A percentile compares a stretch with the other conserved stretches of the same genome.
Conservation (phyloP, 2,113 vertebrate species). For the Myrmophylax atrothorax region DNA sequence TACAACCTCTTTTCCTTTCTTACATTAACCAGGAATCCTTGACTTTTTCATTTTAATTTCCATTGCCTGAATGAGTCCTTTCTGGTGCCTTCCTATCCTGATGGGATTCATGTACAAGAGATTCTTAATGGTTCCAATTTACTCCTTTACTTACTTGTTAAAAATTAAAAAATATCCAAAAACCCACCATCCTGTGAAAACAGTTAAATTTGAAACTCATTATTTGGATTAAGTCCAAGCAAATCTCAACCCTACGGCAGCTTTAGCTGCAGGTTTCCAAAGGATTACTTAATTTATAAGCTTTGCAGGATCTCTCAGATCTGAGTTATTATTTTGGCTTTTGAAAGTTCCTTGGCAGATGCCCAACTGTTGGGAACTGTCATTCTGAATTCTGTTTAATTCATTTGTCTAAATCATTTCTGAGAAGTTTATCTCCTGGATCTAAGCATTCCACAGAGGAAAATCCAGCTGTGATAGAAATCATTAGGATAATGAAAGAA, state of each 20-base stretch:
- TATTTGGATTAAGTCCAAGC: conserved; percentile 29
- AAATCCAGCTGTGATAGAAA: conserved; percentile 32
- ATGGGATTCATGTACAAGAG: not conserved
- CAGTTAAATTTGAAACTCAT: conserved; percentile 25
- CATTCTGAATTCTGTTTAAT: conserved; percentile 26
- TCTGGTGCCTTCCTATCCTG: not conserved
- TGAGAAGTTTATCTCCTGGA: not conserved
- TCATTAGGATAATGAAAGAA: conserved; percentile 6
- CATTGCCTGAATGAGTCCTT: not conserved
- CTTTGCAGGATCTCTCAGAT: conserved; percentile 35
- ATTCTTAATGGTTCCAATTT: not conserved
- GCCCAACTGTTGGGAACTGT: conserved; percentile 8
- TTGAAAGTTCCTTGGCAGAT: conserved; percentile 38
- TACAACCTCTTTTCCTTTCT: not conserved
- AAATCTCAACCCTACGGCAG: conserved; percentile 22
- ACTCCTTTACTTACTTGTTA: not conserved
- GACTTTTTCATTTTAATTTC: not conserved
- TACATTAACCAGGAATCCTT: not conserved
- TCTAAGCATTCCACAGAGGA: conserved; percentile 17
- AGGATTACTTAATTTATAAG: conserved; percentile 49
- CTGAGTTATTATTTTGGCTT: conserved; percentile 52
- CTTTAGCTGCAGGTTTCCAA: conserved; percentile 38
- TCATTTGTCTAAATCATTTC: conserved; percentile 46
- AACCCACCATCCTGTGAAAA: not conserved
- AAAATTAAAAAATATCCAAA: not conserved